phyloP scores from a whole-genome alignment of 2,113 vertebrate genomes.

The Stegastes partitus region DNA sequence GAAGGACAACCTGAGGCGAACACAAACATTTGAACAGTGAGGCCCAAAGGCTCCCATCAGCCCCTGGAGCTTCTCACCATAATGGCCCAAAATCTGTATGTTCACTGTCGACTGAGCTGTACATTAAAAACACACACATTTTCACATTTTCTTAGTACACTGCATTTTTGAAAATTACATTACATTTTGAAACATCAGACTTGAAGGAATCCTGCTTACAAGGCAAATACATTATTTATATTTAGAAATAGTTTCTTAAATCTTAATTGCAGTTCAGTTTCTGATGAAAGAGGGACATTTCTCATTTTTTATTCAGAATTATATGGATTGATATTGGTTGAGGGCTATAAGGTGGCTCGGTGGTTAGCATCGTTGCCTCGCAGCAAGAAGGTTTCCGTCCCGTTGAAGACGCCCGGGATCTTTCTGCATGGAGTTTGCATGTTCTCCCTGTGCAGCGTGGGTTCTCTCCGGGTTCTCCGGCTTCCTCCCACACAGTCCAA shows the following conservation, averaged over 20 bases:
- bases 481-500: too few species aligned
- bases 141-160: background rate
- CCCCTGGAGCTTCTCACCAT: slow-evolving; percentile 61
- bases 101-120: slow-evolving; percentile 24
- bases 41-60: slow-evolving; percentile 37
- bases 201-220: slow-evolving; percentile 19
- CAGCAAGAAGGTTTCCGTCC: too few species aligned
- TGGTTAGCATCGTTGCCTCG: too few species aligned
- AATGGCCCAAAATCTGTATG: slow-evolving; percentile 49
- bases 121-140: background rate
- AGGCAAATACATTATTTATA: slow-evolving; percentile 8
- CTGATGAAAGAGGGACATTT: slow-evolving; percentile 13
- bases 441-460: too few species aligned
- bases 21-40: slow-evolving; percentile 72
- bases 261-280: slow-evolving; percentile 18
- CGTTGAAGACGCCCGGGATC: too few species aligned
- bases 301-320: slow-evolving; percentile 12
- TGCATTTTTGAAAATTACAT: too few species aligned
- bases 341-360: too few species aligned
- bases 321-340: too few species aligned
- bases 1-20: slow-evolving; percentile 83
- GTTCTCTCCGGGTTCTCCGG: too few species aligned
- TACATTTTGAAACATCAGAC: slow-evolving; percentile 9
- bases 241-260: slow-evolving; percentile 3
- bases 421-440: too few species aligned